Conservation (phyloP, 2,888 invertebrate species). For the Odontothrips loti region DNA sequence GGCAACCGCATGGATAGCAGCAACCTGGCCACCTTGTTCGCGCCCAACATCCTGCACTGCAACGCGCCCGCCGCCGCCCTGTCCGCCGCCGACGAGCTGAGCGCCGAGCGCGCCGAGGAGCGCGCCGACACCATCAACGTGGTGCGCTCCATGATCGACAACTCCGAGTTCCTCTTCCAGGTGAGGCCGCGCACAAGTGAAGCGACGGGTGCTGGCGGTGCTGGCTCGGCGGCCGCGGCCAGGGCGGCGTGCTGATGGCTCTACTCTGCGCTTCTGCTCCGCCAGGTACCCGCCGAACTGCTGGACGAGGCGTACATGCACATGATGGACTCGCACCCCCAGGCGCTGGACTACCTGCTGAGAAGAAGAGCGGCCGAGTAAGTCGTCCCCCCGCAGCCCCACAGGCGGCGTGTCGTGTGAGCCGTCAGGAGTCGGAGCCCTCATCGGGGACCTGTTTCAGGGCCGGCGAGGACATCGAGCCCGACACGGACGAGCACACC, state of each 20-base stretch:
- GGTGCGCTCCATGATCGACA: constrained; percentile 70
- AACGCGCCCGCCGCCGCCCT: constrained; percentile 56
- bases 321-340: constrained; percentile 79
- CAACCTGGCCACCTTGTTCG: constrained; percentile 88
- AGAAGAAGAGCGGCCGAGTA: constrained; percentile 47
- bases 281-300: constrained; percentile 68
- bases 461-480: neutral
- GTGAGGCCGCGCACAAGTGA: no score
- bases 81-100: constrained; percentile 48
- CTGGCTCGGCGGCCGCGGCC: no score
- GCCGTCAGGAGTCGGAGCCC: neutral
- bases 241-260: no score
- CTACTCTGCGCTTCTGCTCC: no score
- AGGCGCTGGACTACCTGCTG: constrained; percentile 64
- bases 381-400: no score
- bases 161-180: constrained; percentile 66
- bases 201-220: no score
- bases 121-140: constrained; percentile 87
- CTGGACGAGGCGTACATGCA: constrained; percentile 82
- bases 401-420: no score
- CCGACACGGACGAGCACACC: neutral
- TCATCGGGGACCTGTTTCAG: neutral
- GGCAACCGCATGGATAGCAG: constrained; percentile 94
- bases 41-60: constrained; percentile 86
- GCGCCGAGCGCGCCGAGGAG: constrained; percentile 70